Conservation (phyloP, 2,888 invertebrate species). For the Microdon myrmicae region DNA sequence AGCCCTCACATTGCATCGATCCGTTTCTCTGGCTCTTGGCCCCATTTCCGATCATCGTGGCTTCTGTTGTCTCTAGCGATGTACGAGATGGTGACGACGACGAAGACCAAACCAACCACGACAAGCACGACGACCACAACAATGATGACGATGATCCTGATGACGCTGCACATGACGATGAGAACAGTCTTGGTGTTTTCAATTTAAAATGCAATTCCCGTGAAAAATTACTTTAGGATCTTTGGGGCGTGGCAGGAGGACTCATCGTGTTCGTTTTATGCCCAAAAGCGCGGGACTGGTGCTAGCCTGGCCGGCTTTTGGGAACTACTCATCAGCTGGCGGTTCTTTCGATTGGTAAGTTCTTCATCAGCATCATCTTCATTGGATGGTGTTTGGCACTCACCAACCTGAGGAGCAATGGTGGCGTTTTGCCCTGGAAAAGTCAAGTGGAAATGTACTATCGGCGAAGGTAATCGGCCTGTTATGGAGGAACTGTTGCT, state of each 20-base stretch:
- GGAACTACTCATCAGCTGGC: conserved; percentile 44
- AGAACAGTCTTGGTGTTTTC: conserved; percentile 55
- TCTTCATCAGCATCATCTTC: conserved; percentile 50
- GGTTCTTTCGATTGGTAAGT: conserved; percentile 49
- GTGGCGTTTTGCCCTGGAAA: conserved; percentile 30
- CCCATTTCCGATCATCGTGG: conserved; percentile 6
- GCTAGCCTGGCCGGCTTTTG: conserved; percentile 29
- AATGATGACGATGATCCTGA: conserved; percentile 12
- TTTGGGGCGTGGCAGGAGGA: conserved; percentile 58
- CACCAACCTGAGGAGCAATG: conserved; percentile 6
- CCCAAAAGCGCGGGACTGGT: conserved; percentile 23
- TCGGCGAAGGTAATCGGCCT: conserved; percentile 29
- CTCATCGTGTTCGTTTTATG: conserved; percentile 47
- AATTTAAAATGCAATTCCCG: conserved; percentile 60
- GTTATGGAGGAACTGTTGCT: conserved; percentile 39
- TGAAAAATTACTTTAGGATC: conserved; percentile 58
- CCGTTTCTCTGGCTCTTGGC: conserved; percentile 9
- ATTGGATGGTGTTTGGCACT: conserved; percentile 2
- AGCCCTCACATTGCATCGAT: conserved; percentile 36
- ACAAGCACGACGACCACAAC: conserved; percentile 1
- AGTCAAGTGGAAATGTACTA: conserved; percentile 47
- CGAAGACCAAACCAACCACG: not conserved
- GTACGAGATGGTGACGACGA: too few species aligned
- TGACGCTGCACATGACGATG: conserved; percentile 45
- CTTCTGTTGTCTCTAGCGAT: too few species aligned